phyloP scores from a whole-genome alignment of 2,888 invertebrate genomes.

The Cosmia pyralina region DNA sequence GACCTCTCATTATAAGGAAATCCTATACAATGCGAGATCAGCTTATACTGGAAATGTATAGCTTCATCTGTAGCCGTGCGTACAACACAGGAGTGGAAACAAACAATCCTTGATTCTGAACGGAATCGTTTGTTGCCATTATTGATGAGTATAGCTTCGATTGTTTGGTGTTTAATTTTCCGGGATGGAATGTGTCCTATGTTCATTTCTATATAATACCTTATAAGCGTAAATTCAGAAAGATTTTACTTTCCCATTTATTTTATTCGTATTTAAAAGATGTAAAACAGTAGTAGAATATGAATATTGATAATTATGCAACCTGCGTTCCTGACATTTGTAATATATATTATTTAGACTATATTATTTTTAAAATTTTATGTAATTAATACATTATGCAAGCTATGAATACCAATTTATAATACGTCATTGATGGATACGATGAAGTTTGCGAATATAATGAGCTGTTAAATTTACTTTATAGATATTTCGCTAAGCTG shows the following conservation, averaged over 20 bases:
- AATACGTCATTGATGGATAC: background rate
- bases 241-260: slow-evolving; percentile 1
- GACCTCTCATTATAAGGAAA: too few relatives aligned
- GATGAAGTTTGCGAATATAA: background rate
- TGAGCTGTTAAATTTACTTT: background rate
- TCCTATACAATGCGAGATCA: too few relatives aligned
- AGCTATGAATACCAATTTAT: too few relatives aligned
- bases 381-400: too few relatives aligned
- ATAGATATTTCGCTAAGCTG: background rate
- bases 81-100: slow-evolving; percentile 29
- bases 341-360: too few relatives aligned
- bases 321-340: background rate
- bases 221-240: background rate
- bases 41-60: too few relatives aligned
- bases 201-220: background rate
- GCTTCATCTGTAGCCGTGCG: too few relatives aligned
- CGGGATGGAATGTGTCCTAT: background rate
- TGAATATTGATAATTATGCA: slow-evolving; percentile 16
- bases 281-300: background rate
- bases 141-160: slow-evolving; percentile 5
- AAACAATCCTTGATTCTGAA: slow-evolving; percentile 41
- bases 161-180: slow-evolving; percentile 2
- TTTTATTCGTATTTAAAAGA: background rate
- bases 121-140: slow-evolving; percentile 32
- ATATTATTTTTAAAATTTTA: background rate